These are phyloP conservation scores for Physella acuta DNA, from an alignment of 1,140 invertebrate species.

Conservation along the genomic window DNA sequence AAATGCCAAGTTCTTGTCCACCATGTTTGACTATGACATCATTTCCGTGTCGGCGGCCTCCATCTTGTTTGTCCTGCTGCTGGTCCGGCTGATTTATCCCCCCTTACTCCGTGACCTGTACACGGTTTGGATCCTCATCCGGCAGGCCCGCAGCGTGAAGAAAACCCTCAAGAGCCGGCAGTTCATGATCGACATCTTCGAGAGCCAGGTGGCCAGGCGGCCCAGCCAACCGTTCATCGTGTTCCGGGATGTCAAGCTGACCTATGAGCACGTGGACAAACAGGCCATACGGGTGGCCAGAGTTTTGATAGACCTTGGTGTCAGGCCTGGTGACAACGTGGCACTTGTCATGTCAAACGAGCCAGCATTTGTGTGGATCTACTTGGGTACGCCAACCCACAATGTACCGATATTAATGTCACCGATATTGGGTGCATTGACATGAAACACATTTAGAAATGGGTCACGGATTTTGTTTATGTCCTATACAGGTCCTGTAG, in stretches of 20 bases:
- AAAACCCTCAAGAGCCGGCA: not conserved
- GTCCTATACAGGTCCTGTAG: too few relatives aligned
- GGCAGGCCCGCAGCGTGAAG: not conserved
- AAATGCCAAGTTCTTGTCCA: not conserved
- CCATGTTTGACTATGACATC: not conserved
- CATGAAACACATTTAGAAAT: too few relatives aligned
- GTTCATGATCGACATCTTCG: slow-evolving; percentile 45
- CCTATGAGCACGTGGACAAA: slow-evolving; percentile 42
- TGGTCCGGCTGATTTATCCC: not conserved
- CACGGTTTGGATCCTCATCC: not conserved
- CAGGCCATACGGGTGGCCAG: slow-evolving; percentile 47
- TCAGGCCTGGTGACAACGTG: slow-evolving; percentile 39
- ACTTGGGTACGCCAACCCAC: slow-evolving; percentile 50
- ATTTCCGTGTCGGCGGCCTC: not conserved
- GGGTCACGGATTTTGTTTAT: too few relatives aligned
- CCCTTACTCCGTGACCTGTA: slow-evolving; percentile 12
- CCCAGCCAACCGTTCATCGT: slow-evolving; percentile 41
- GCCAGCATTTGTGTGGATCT: slow-evolving; percentile 50
- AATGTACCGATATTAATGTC: too few relatives aligned
- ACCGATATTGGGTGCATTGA: too few relatives aligned
- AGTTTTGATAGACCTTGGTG: slow-evolving; percentile 31
- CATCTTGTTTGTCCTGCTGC: not conserved
- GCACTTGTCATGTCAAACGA: slow-evolving; percentile 47
- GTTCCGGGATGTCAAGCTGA: slow-evolving; percentile 43
- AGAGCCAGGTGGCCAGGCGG: slow-evolving; percentile 32